phyloP scores from a whole-genome alignment of 1,140 invertebrate species.

The Cotesia glomerata region DNA sequence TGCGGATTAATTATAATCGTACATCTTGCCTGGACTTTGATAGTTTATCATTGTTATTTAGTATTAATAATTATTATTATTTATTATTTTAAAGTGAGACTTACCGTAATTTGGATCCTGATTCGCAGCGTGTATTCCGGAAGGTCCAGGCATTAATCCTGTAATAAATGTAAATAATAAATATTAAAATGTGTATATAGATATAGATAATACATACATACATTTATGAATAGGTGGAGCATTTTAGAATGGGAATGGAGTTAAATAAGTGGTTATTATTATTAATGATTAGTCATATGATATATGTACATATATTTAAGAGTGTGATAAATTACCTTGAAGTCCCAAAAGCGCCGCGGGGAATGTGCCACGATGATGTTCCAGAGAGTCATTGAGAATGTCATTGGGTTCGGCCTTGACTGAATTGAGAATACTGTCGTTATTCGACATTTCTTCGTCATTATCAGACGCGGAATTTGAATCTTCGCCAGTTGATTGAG shows the following conservation, averaged over 20 bases:
- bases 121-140: conserved; percentile 73
- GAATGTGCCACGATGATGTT: conserved; percentile 65
- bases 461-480: conserved; percentile 71
- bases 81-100: conserved; percentile 53
- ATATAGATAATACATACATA: conserved; percentile 12
- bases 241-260: not conserved
- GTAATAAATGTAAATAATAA: conserved; percentile 50
- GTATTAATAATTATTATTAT: conserved; percentile 14
- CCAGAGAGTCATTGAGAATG: conserved; percentile 61
- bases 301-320: not conserved
- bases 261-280: not conserved
- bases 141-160: conserved; percentile 81
- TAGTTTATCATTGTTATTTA: conserved; percentile 39
- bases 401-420: conserved; percentile 70
- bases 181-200: conserved; percentile 38
- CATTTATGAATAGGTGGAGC: not conserved
- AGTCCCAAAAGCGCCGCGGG: conserved; percentile 75
- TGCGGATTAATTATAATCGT: conserved; percentile 24
- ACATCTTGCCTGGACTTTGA: conserved; percentile 51
- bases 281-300: not conserved
- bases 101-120: conserved; percentile 82
- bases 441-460: conserved; percentile 70
- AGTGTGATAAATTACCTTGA: conserved; percentile 65
- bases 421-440: conserved; percentile 69
- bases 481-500: conserved; percentile 80